Conservation (phyloP, 2,113 vertebrate genomes). For the Percina caprodes region DNA sequence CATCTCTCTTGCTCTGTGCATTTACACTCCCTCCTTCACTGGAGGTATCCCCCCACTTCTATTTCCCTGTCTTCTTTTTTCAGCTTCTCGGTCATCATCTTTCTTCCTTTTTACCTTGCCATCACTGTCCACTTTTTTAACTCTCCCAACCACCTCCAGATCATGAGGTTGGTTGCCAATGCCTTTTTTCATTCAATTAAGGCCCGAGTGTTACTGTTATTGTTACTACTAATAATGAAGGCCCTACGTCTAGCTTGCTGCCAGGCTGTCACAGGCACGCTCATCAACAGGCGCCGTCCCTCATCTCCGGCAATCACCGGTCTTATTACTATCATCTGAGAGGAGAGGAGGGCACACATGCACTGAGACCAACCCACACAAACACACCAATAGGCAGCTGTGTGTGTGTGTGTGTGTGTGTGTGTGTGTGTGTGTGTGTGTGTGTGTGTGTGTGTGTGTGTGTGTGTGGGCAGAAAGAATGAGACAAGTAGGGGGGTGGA, state of each 20-base stretch:
- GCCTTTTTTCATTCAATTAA: constrained; percentile 77
- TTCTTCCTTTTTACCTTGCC: constrained; percentile 30
- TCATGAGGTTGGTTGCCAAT: constrained; percentile 33
- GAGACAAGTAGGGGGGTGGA: constrained; percentile 67
- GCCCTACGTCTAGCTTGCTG: constrained; percentile 53
- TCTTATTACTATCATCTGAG: constrained; percentile 74
- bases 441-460: constrained; percentile 22
- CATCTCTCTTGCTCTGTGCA: constrained; percentile 5
- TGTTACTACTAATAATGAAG: constrained; percentile 78
- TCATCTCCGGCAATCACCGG: constrained; percentile 73
- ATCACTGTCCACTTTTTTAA: constrained; percentile 21
- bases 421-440: constrained; percentile 26
- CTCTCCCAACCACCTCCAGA: constrained; percentile 33
- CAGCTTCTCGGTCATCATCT: constrained; percentile 24
- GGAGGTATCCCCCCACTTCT: constrained; percentile 1
- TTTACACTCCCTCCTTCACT: constrained; percentile 7
- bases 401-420: constrained; percentile 20
- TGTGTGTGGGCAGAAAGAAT: constrained; percentile 44
- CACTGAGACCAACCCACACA: constrained; percentile 8
- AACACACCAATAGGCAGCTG: neutral
- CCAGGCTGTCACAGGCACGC: constrained; percentile 67
- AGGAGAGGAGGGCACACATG: constrained; percentile 42
- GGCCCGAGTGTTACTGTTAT: constrained; percentile 70
- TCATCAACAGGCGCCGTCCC: constrained; percentile 71
- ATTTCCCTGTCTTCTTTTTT: constrained; percentile 9